Conservation (phyloP, 2,888 invertebrate species). For the Dynastes hyllus region DNA sequence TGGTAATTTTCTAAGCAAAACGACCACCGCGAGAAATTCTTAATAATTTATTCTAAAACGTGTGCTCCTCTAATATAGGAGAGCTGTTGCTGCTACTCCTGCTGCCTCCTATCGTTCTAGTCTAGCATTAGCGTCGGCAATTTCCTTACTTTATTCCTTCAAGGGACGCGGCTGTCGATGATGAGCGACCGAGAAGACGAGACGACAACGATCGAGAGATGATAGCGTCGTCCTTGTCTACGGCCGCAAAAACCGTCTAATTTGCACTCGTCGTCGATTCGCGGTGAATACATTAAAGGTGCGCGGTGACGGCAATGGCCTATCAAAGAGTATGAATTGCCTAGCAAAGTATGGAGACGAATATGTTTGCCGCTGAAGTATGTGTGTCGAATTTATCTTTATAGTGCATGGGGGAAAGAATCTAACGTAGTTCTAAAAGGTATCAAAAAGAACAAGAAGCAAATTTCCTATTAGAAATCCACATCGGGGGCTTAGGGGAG, state of each 20-base stretch:
- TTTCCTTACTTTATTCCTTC: conserved; percentile 20
- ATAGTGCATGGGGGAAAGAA: too few species aligned
- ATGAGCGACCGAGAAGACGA: conserved; percentile 26
- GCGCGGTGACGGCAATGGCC: conserved; percentile 48
- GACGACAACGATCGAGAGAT: conserved; percentile 14
- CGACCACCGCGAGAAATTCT: conserved; percentile 46
- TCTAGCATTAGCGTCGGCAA: conserved; percentile 32
- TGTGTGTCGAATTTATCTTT: too few species aligned
- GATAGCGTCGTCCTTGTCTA: conserved; percentile 27
- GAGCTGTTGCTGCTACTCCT: conserved; percentile 13
- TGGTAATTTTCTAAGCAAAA: conserved; percentile 43
- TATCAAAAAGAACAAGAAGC: too few species aligned
- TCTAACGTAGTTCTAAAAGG: too few species aligned
- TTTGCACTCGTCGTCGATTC: conserved; percentile 51
- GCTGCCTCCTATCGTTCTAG: background rate
- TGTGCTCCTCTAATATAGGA: conserved; percentile 23
- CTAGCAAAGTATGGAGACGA: background rate
- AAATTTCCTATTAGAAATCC: too few species aligned
- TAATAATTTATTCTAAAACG: conserved; percentile 46
- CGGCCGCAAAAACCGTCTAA: conserved; percentile 51
- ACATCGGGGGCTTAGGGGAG: too few species aligned
- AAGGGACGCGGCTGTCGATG: conserved; percentile 9
- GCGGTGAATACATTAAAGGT: conserved; percentile 51
- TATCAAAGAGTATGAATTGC: conserved; percentile 48
- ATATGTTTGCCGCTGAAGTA: too few species aligned